Evolutionary conservation across 2,797 vertebrate species (phyloP), one percentile per base, ranked within the genome.

Genomic region (Sebastes minor): DNA sequence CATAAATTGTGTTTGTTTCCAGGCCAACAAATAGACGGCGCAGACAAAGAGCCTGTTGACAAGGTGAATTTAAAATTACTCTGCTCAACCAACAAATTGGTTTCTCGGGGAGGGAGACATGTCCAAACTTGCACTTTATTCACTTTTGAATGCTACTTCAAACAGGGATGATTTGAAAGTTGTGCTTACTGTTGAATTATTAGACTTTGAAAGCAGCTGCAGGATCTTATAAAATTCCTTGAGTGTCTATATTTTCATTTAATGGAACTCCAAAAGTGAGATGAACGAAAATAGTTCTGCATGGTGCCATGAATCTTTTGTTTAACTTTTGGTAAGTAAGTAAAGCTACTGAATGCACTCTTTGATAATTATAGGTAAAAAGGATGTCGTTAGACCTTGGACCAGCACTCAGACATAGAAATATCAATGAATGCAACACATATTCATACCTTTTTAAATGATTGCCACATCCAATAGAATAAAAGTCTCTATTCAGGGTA

Each of bases 1-100:
- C 77, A 86, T 85, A 86, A 73, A 60, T 74, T 90, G 81, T 90
- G 80, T 93, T 88, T 93, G 76, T 94, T 95, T 92, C 78, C 92
- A 96, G 96, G 89, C 68, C 91, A 89, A 80, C 88, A 83, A 81
- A 85, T 68, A 60, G 89, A 93, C 6, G 75, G 68, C 11, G 55
- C 68, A 78, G 84, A 88, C 81, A 91, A 89, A 86, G 89, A 91
- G 87, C 87, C 93, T n/a, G 76, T 90, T 85, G 92, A 94, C 88
- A 93, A 96, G 95, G 96, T 96, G 89, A 95, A 88, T 91, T 82
- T 86, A 67, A 86, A 88, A 86, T 88, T 64, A 86, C 81, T 91
- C 84, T 90, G 46, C 77, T 86, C 78, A 87, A 78, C 77, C 71
- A 84, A 86, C 83, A 91, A 92, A 93, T 91, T 91, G 89, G 85